Evolutionary conservation across 2,888 invertebrate genomes (phyloP).

Genomic region (Andrena fulva): DNA sequence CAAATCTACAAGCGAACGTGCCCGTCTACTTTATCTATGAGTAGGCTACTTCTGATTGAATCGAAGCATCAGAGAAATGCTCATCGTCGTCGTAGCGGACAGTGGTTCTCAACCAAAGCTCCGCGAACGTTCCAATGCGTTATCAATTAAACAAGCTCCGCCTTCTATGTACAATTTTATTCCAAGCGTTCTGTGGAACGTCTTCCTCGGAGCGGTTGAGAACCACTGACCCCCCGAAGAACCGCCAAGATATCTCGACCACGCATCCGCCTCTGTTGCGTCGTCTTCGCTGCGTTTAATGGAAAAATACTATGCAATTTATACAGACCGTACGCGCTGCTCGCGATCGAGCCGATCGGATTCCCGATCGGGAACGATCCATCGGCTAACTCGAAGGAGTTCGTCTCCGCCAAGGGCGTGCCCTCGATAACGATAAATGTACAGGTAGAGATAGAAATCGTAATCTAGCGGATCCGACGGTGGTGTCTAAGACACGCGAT

Average conservation of each 20-base stretch:
- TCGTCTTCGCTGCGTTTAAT: conserved; percentile 45
- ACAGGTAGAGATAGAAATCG: conserved; percentile 34
- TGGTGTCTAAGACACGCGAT: conserved; percentile 5
- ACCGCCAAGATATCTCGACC: conserved; percentile 14
- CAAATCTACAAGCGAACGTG: conserved; percentile 75
- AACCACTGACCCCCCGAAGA: background rate
- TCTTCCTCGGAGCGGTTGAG: background rate
- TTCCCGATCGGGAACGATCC: conserved; percentile 4
- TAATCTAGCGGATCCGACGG: background rate
- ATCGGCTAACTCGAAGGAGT: conserved; percentile 7
- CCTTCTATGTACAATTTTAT: background rate
- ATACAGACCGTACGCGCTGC: conserved; percentile 58
- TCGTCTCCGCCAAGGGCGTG: conserved; percentile 20
- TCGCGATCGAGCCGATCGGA: conserved; percentile 37
- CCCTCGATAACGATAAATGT: conserved; percentile 43
- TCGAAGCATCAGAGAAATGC: conserved; percentile 56
- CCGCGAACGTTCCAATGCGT: background rate
- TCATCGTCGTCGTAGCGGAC: background rate
- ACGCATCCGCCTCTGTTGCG: background rate
- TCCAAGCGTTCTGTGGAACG: background rate
- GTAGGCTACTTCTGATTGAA: conserved; percentile 47
- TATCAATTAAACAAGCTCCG: background rate
- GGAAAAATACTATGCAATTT: conserved; percentile 73
- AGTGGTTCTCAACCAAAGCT: background rate
- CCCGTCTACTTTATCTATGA: conserved; percentile 51